A percentile compares a stretch with the other conserved stretches of the same genome.
These are phyloP conservation scores for Thymelicus sylvestris DNA, from an alignment of 2,888 invertebrate genomes.

Conservation along the genomic window DNA sequence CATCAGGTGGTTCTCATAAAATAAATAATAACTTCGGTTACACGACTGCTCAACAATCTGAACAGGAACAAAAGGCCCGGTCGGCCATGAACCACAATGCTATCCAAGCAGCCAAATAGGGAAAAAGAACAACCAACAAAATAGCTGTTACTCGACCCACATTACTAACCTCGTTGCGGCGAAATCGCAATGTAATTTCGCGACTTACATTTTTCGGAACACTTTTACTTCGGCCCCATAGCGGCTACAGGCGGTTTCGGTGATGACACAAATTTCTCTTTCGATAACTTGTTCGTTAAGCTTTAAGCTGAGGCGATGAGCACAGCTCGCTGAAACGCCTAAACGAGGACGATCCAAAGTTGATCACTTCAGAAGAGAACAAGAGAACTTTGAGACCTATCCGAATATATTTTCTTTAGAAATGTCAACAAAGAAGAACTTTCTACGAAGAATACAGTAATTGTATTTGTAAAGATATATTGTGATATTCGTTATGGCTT, in stretches of 20 bases:
- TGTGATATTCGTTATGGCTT: too few relatives aligned
- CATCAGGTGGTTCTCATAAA: not conserved
- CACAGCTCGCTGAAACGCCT: slow-evolving; percentile 4
- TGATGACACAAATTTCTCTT: slow-evolving; percentile 83
- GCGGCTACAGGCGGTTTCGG: slow-evolving; percentile 59
- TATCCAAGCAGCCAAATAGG: slow-evolving; percentile 55
- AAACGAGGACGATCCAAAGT: slow-evolving; percentile 13
- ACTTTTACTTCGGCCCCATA: slow-evolving; percentile 79
- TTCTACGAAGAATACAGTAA: slow-evolving; percentile 2
- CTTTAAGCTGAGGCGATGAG: slow-evolving; percentile 1
- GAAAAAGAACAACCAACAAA: slow-evolving; percentile 68
- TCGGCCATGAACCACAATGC: slow-evolving; percentile 64
- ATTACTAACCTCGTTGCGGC: slow-evolving; percentile 78
- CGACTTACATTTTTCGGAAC: slow-evolving; percentile 81
- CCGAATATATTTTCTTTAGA: not conserved
- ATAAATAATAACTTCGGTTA: slow-evolving; percentile 7
- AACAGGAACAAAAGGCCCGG: slow-evolving; percentile 42
- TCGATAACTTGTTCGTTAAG: slow-evolving; percentile 54
- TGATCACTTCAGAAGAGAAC: slow-evolving; percentile 18
- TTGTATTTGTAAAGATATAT: too few relatives aligned
- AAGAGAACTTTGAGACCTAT: not conserved
- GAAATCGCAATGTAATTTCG: slow-evolving; percentile 84
- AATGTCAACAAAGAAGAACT: slow-evolving; percentile 5
- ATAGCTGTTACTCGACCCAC: slow-evolving; percentile 82
- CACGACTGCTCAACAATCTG: not conserved